phyloP scores from a whole-genome alignment of 2,888 invertebrate genomes.

The Campaea margaritaria region DNA sequence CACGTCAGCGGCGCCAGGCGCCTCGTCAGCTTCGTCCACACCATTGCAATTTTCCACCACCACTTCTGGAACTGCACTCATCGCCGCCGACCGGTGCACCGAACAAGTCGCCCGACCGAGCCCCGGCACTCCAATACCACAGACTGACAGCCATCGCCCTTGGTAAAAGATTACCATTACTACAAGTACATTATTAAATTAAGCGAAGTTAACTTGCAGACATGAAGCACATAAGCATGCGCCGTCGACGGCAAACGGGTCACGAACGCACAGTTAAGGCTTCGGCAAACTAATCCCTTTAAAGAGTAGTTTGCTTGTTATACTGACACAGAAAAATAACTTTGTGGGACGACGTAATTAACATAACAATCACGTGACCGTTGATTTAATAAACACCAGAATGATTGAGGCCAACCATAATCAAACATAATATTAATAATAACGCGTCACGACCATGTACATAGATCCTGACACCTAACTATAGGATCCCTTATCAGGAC shows the following conservation, averaged over 20 bases:
- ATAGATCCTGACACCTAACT: no score
- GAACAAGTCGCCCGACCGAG: conserved; percentile 62
- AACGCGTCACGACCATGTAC: no score
- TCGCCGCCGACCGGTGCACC: conserved; percentile 55
- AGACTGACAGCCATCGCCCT: conserved; percentile 78
- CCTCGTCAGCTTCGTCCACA: conserved; percentile 58
- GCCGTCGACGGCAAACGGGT: conserved; percentile 76
- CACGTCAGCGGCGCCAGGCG: conserved; percentile 51
- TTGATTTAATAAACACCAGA: conserved; percentile 6
- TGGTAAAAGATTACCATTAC: conserved; percentile 81
- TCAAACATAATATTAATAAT: no score
- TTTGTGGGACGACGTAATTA: conserved; percentile 41
- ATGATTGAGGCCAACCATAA: no score
- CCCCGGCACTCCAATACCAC: conserved; percentile 62
- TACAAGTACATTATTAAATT: conserved; percentile 83
- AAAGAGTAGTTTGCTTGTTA: conserved; percentile 65
- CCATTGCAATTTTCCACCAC: conserved; percentile 76
- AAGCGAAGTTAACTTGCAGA: conserved; percentile 78
- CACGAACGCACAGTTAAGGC: conserved; percentile 80
- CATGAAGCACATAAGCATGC: conserved; percentile 75
- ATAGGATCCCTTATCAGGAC: no score
- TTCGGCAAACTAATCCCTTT: conserved; percentile 81
- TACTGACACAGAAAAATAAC: conserved; percentile 44
- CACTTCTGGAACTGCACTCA: conserved; percentile 75
- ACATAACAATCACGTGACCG: conserved; percentile 33